Evolutionary conservation across 37 sponge, comb jelly and placozoan genomes (phyloP).

Genomic region (Halichondria panicea): DNA sequence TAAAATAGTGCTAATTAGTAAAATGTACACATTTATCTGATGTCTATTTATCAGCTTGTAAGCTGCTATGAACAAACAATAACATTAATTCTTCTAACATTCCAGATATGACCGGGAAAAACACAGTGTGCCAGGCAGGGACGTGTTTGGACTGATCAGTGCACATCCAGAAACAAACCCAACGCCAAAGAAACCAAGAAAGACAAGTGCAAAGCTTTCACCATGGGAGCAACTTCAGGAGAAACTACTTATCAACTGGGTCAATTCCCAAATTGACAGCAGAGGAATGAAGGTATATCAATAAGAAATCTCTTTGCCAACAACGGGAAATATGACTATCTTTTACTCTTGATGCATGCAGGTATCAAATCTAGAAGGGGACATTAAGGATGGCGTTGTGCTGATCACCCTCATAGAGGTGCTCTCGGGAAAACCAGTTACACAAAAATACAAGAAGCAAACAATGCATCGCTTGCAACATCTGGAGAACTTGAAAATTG

Average conservation of each 20-base stretch:
- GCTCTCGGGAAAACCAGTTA: neutral
- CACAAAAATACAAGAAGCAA: slow-evolving; percentile 11
- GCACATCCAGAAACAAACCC: slow-evolving; percentile 22
- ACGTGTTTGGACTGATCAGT: slow-evolving; percentile 2
- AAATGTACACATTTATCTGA: neutral
- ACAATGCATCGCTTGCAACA: slow-evolving; percentile 25
- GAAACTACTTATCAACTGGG: slow-evolving; percentile 10
- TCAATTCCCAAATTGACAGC: slow-evolving; percentile 1
- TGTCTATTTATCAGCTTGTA: neutral
- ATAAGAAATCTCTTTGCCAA: neutral
- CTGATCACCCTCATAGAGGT: slow-evolving; percentile 12
- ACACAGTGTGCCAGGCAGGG: slow-evolving; percentile 1
- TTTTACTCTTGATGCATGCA: neutral
- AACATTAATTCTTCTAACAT: neutral
- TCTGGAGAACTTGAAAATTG: slow-evolving; percentile 47
- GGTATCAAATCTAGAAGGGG: neutral
- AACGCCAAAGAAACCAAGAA: neutral
- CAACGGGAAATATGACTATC: neutral
- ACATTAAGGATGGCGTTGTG: slow-evolving; percentile 20
- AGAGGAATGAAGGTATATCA: neutral
- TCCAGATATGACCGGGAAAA: neutral
- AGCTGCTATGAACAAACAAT: neutral
- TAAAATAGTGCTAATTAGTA: neutral
- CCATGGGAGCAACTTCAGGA: slow-evolving; percentile 17
- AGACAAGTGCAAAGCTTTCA: neutral